phyloP scores from a whole-genome alignment of 2,113 vertebrate species.

The Callipepla squamata region DNA sequence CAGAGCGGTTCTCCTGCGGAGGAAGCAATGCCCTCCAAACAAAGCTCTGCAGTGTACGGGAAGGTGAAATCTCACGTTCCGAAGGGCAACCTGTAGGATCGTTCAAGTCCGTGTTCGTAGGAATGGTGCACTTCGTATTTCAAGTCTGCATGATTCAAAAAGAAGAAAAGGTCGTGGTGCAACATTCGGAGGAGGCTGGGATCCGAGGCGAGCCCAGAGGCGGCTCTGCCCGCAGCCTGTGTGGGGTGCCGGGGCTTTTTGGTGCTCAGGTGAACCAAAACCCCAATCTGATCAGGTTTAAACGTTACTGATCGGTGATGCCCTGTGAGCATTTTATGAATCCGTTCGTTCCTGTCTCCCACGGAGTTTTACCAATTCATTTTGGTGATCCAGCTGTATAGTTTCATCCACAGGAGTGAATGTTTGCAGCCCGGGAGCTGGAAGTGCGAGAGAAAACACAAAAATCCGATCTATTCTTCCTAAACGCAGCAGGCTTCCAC shows the following conservation, averaged over 20 bases:
- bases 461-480: not conserved
- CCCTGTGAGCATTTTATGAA: not conserved
- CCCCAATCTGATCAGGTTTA: slow-evolving; percentile 34
- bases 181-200: not conserved
- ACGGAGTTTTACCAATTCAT: not conserved
- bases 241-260: not conserved
- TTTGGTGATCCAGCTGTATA: not conserved
- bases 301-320: not conserved
- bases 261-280: slow-evolving; percentile 43
- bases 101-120: not conserved
- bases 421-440: not conserved
- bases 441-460: not conserved
- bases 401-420: not conserved
- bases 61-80: not conserved
- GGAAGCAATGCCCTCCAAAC: not conserved
- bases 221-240: not conserved
- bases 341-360: slow-evolving; percentile 28
- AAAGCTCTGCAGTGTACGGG: not conserved
- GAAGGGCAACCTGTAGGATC: not conserved
- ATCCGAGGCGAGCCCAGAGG: not conserved
- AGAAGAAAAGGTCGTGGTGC: not conserved
- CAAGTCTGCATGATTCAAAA: not conserved
- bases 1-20: not conserved
- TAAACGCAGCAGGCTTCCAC: not conserved
- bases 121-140: not conserved